Evolutionary conservation across 2,797 vertebrate species (phyloP), one percentile per base, ranked within the genome.

Genomic region (Etheostoma nigrum): DNA sequence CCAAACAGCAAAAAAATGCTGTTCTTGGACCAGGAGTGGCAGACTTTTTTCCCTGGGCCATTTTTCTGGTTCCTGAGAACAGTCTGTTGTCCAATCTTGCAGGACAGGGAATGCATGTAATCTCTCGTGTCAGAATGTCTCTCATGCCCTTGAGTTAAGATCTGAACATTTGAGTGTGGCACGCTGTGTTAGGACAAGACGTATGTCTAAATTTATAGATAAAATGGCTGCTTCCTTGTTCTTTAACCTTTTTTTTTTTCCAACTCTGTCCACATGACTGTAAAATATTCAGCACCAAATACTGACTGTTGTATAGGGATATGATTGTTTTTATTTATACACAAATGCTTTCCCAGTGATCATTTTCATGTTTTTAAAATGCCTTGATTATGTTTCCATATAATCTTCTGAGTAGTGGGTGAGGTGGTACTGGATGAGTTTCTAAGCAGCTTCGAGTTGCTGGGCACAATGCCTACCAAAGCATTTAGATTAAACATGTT

Each of bases 1-100:
- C 90, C 94, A 92, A 91, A 93, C 90, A 89, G 81, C 84, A 78
- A 82, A 85, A 90, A 91, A 89, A 78, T 89, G 85, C 89, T 92
- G 90, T 93, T 93, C 91, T 94, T 92, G 91, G 93, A 89, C 79
- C 87, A 83, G 76, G 68, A 89, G 83, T 75, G 74, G 86, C 73
- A 75, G 76, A 57, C 55, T 76, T 85, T 70, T 59, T 40, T 82
- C 81, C 74, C 64, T 51, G 81, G 78, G 82, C 76, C 44, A 12
- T 80, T 86, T 85, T 76, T 78, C 72, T 27, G 53, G 75, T 86
- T 90, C 83, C 84, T 92, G 90, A 92, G 90, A 91, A 87, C 77
- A 66, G 79, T 79, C 55, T 78, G 81, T 80, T 83, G 81, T 87
- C 67, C 76, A 74, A 71, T 90, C 82, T 81, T 76, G 72, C 74